These are phyloP conservation scores for Vannuccia rotundouncinata DNA, from an alignment of 2,888 invertebrate genomes.

Conservation along the genomic window DNA sequence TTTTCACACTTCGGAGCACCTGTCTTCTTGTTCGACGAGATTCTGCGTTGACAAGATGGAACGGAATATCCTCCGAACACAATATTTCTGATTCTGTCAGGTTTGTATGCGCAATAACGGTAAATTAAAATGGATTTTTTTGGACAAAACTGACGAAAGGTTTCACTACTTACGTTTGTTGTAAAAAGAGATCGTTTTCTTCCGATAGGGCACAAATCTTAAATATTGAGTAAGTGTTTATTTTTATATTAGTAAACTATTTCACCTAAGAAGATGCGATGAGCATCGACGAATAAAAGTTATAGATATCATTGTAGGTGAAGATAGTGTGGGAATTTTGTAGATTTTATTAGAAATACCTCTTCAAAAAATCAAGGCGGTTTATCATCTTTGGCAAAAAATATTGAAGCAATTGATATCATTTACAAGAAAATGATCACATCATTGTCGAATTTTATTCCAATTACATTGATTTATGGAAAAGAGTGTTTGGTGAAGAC, in stretches of 20 bases:
- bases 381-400: not conserved
- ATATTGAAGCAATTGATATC: not conserved
- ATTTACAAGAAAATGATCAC: not conserved
- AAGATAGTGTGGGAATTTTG: conserved; percentile 6
- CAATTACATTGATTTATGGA: not conserved
- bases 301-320: not conserved
- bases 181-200: not conserved
- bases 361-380: conserved; percentile 9
- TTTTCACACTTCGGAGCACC: not conserved
- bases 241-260: conserved; percentile 14
- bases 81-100: not conserved
- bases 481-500: conserved; percentile 10
- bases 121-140: not conserved
- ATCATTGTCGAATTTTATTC: not conserved
- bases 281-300: not conserved
- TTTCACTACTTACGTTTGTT: not conserved
- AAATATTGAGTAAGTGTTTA: not conserved
- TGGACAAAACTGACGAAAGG: not conserved
- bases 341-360: conserved; percentile 11
- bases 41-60: conserved; percentile 14
- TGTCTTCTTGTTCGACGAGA: conserved; percentile 4
- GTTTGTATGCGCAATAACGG: conserved; percentile 13
- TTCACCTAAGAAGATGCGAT: conserved; percentile 3
- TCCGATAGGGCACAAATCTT: conserved; percentile 7
- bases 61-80: not conserved